phyloP scores from a whole-genome alignment of 1,140 invertebrate species.

The Pseudomyrmex dendroicus region DNA sequence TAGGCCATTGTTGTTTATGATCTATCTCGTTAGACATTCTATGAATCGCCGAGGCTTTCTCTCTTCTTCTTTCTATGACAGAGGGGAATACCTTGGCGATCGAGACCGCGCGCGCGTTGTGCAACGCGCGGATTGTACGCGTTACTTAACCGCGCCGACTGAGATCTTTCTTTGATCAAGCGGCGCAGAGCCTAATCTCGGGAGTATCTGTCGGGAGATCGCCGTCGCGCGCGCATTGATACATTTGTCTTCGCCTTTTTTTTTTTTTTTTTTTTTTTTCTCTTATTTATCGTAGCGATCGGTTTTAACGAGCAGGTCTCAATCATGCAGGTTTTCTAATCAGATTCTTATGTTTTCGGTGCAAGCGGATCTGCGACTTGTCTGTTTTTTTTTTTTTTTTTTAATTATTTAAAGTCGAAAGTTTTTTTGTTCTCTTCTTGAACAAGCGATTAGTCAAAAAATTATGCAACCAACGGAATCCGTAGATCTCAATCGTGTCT shows the following conservation, averaged over 20 bases:
- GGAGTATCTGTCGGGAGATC: conserved; percentile 32
- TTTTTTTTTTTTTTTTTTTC: conserved; percentile 11
- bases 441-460: too few relatives aligned
- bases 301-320: not conserved
- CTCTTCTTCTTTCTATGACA: conserved; percentile 8
- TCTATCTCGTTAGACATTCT: conserved; percentile 62
- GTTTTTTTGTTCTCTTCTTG: too few relatives aligned
- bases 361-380: too few relatives aligned
- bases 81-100: conserved; percentile 44
- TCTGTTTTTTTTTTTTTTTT: too few relatives aligned
- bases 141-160: conserved; percentile 57
- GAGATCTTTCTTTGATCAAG: conserved; percentile 50
- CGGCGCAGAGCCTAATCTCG: conserved; percentile 43
- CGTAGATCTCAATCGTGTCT: too few relatives aligned
- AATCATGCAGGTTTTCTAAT: not conserved
- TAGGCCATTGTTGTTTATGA: conserved; percentile 59
- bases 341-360: not conserved
- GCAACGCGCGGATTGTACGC: conserved; percentile 50
- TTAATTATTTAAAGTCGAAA: not conserved
- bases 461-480: too few relatives aligned
- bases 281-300: conserved; percentile 30
- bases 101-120: conserved; percentile 51
- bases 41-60: conserved; percentile 10
- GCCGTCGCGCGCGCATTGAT: conserved; percentile 14
- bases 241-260: conserved; percentile 23